These are phyloP conservation scores for Tachysurus vachellii DNA, from an alignment of 2,113 vertebrate species.

Conservation along the genomic window DNA sequence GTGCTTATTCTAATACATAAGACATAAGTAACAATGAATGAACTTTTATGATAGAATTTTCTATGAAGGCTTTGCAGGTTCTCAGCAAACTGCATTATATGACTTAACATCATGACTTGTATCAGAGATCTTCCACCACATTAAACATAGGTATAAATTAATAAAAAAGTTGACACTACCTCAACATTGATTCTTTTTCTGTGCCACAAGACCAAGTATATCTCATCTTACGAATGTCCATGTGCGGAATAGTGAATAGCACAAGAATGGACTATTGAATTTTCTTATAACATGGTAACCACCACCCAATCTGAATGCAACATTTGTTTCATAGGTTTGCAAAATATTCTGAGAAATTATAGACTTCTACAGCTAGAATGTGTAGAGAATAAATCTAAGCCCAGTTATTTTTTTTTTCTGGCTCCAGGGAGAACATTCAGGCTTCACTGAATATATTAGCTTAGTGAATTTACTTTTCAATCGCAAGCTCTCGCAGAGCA, in stretches of 20 bases:
- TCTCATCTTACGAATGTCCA: not conserved
- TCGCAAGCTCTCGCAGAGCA: slow-evolving; percentile 3
- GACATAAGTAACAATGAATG: too few relatives aligned
- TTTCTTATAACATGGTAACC: not conserved
- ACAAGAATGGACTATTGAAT: not conserved
- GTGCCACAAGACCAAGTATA: not conserved
- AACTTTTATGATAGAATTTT: not conserved
- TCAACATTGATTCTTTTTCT: not conserved
- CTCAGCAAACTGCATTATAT: not conserved
- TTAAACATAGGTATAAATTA: too few relatives aligned
- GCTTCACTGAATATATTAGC: slow-evolving; percentile 37
- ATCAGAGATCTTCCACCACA: too few relatives aligned
- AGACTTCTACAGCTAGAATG: slow-evolving; percentile 14
- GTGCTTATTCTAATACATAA: too few relatives aligned
- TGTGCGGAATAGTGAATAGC: not conserved
- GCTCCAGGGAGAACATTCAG: slow-evolving; percentile 27
- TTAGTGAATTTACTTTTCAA: slow-evolving; percentile 38
- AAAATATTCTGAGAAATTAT: slow-evolving; percentile 6
- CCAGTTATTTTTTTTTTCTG: not conserved
- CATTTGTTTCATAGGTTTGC: slow-evolving; percentile 6
- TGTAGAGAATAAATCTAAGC: not conserved
- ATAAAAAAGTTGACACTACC: not conserved
- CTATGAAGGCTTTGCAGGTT: not conserved
- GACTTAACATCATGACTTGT: not conserved
- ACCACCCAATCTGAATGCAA: not conserved